These are phyloP conservation scores for Pristionchus arcanus DNA, from an alignment of 2,888 invertebrate genomes.

Conservation along the genomic window DNA sequence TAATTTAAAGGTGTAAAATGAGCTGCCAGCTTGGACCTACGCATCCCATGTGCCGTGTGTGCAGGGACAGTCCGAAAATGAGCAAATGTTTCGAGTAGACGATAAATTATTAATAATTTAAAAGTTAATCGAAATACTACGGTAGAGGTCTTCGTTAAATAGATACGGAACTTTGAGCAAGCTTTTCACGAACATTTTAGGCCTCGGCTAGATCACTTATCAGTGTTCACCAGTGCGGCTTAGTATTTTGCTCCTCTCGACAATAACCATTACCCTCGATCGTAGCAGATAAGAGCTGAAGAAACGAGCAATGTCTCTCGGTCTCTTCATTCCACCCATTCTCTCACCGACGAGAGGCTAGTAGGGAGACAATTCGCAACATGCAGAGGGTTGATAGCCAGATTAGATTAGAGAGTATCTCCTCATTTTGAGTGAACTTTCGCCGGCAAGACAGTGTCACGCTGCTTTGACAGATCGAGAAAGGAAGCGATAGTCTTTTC, in stretches of 20 bases:
- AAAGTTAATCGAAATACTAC: too few species aligned
- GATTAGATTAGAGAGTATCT: too few species aligned
- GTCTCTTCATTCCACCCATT: too few species aligned
- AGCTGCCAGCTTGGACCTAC: neutral
- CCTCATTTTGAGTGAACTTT: too few species aligned
- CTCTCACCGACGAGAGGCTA: neutral
- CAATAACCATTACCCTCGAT: neutral
- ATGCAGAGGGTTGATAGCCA: too few species aligned
- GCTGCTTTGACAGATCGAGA: too few species aligned
- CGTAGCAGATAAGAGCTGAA: neutral
- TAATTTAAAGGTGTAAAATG: neutral
- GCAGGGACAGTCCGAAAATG: neutral
- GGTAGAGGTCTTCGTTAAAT: neutral
- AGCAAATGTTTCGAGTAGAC: neutral
- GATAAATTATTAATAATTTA: neutral
- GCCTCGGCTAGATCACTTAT: neutral
- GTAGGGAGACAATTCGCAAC: neutral
- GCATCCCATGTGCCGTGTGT: neutral
- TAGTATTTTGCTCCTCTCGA: neutral
- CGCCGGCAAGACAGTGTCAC: too few species aligned
- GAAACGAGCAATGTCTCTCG: too few species aligned
- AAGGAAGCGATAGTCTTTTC: too few species aligned
- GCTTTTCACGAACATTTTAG: neutral
- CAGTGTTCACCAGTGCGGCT: neutral
- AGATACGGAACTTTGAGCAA: neutral